These are phyloP conservation scores for Agrochola circellaris DNA, from an alignment of 2,888 invertebrate species.

Conservation along the genomic window DNA sequence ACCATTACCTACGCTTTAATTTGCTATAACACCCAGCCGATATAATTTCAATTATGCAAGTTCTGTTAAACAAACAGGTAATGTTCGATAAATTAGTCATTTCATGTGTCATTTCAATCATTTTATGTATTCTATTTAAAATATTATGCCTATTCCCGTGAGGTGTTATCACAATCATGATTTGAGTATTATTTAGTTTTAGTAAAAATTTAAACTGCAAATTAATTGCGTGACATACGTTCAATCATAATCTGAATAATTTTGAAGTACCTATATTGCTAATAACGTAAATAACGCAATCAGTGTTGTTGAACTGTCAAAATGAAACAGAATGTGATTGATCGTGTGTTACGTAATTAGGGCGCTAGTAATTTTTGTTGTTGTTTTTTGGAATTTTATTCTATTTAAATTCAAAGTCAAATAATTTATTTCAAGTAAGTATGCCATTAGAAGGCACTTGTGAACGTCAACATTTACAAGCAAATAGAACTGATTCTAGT, in stretches of 20 bases:
- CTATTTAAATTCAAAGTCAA: background rate
- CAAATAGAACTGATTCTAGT: background rate
- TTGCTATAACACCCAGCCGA: background rate
- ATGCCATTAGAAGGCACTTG: background rate
- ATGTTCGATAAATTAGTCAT: constrained; percentile 6
- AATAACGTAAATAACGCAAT: too few relatives aligned
- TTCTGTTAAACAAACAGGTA: constrained; percentile 3
- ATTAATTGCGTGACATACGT: too few relatives aligned
- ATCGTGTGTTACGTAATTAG: too few relatives aligned
- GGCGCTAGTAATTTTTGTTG: too few relatives aligned
- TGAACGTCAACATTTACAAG: background rate
- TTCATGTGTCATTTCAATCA: background rate
- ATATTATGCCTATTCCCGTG: background rate
- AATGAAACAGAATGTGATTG: too few relatives aligned
- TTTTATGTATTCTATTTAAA: constrained; percentile 1
- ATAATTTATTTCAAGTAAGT: background rate
- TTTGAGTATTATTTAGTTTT: background rate
- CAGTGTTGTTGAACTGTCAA: too few relatives aligned
- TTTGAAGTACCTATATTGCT: too few relatives aligned
- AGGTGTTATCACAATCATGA: constrained; percentile 4
- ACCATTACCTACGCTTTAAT: background rate
- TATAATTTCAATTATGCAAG: background rate
- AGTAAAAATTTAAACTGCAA: background rate
- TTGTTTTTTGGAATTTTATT: too few relatives aligned
- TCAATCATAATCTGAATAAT: too few relatives aligned